Percentiles rank a stretch among this genome's conserved stretches.
These are phyloP conservation scores for Enteromius anoplus DNA, from an alignment of 2,797 vertebrate genomes.

Conservation along the genomic window DNA sequence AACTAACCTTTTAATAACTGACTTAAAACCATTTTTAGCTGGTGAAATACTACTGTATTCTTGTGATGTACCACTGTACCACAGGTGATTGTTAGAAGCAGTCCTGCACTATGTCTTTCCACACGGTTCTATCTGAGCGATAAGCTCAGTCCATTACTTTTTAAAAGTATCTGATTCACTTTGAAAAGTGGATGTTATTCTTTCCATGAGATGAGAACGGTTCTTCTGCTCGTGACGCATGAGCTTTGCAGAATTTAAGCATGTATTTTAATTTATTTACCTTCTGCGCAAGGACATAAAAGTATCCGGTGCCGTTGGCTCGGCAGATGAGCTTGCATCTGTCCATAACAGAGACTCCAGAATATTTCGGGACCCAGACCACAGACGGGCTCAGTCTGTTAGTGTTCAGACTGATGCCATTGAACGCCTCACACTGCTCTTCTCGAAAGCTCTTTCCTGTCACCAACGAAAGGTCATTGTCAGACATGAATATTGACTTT, in stretches of 20 bases:
- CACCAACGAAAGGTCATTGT: slow-evolving; percentile 4
- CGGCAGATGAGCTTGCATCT: slow-evolving; percentile 97
- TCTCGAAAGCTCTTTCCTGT: slow-evolving; percentile 91
- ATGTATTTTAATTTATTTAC: slow-evolving; percentile 68
- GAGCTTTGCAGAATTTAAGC: not conserved
- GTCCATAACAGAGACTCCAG: slow-evolving; percentile 88
- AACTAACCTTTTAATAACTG: no score
- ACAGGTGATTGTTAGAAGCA: slow-evolving; percentile 40
- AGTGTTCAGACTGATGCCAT: slow-evolving; percentile 89
- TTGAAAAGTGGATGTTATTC: slow-evolving; percentile 13
- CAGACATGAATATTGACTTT: slow-evolving; percentile 9
- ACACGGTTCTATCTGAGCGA: slow-evolving; percentile 70
- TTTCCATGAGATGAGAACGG: slow-evolving; percentile 30
- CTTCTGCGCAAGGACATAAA: slow-evolving; percentile 94
- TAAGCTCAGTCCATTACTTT: slow-evolving; percentile 55
- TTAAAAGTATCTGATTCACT: slow-evolving; percentile 42
- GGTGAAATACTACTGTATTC: not conserved
- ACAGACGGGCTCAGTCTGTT: slow-evolving; percentile 87
- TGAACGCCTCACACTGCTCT: slow-evolving; percentile 92
- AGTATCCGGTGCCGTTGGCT: slow-evolving; percentile 96
- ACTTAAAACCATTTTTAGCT: no score
- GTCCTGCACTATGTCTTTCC: slow-evolving; percentile 69
- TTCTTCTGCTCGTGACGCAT: not conserved
- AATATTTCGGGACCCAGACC: slow-evolving; percentile 97
- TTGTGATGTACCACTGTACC: not conserved